These are phyloP conservation scores for Volucella zonaria DNA, from an alignment of 2,888 invertebrate genomes.

Conservation along the genomic window DNA sequence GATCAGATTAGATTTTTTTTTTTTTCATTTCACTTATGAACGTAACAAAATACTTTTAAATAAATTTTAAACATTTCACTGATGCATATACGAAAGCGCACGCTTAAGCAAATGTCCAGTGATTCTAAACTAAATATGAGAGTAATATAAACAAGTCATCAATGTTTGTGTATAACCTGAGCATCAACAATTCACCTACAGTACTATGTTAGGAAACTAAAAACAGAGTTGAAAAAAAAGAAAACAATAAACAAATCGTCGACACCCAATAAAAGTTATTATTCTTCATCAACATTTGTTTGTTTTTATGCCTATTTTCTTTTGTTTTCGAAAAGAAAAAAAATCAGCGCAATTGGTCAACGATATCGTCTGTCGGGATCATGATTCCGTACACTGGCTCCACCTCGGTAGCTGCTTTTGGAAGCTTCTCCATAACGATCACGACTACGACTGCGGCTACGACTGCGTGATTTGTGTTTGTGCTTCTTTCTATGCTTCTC, in stretches of 20 bases:
- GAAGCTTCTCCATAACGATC: slow-evolving; percentile 74
- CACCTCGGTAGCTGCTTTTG: slow-evolving; percentile 52
- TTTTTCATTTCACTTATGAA: slow-evolving; percentile 40
- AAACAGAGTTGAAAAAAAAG: slow-evolving; percentile 29
- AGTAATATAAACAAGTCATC: slow-evolving; percentile 39
- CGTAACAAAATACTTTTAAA: slow-evolving; percentile 49
- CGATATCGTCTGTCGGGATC: slow-evolving; percentile 62
- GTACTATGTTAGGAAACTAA: slow-evolving; percentile 52
- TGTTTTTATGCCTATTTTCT: slow-evolving; percentile 20
- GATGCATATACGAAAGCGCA: slow-evolving; percentile 23
- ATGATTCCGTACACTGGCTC: slow-evolving; percentile 45
- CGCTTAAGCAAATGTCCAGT: slow-evolving; percentile 20
- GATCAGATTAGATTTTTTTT: slow-evolving; percentile 10
- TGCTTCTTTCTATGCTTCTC: slow-evolving; percentile 81
- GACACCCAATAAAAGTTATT: slow-evolving; percentile 41
- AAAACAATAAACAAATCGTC: slow-evolving; percentile 19
- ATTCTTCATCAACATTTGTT: slow-evolving; percentile 40
- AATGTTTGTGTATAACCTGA: slow-evolving; percentile 62
- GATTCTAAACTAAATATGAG: slow-evolving; percentile 53
- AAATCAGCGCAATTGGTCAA: slow-evolving; percentile 18
- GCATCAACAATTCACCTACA: slow-evolving; percentile 68
- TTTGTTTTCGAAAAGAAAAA: slow-evolving; percentile 24
- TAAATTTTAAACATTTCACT: slow-evolving; percentile 16
- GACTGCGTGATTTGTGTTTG: slow-evolving; percentile 80
- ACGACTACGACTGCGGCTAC: slow-evolving; percentile 78